Base-by-base conservation (phyloP, 2,113 vertebrate genomes). In the Scytalopus superciliaris region DNA sequence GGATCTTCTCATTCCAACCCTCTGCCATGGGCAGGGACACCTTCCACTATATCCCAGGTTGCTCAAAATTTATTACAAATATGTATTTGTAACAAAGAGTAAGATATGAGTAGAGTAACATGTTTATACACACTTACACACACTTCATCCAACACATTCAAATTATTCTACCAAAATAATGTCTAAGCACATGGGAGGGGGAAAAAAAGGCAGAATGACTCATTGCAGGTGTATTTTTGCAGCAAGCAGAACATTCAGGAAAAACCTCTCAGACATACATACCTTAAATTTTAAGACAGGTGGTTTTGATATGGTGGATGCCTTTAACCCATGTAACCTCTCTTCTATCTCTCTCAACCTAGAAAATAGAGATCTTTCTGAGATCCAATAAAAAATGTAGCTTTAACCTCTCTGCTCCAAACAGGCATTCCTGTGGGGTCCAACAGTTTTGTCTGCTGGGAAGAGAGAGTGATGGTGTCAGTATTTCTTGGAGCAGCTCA, bases 261-360 rank as follows among this genome's bases (percentile, higher is more conserved):
- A 79, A 89, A 93, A 69, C 55, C 75, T 55, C 78, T 60, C 3
- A 4, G 73, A 40, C 28, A 47, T 93, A 93, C 96, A 83, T 97
- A 99, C 99, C 98, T 99, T 99, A 97, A 99, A 99, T 98, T 98
- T 99, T 96, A 99, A 98, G 96, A 98, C 98, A 96, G 99, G 99
- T 62, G 98, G 97, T 72, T 99, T 98, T 79, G 98, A 97, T 55
- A 98, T 75, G 94, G 98, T 98, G 23, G 98, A 98, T 47, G 98
- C 96, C 87, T 99, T 99, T 64, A 99, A 96, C 55, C 97, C 98
- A 57, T 98, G 97, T 19, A 99, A 98, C 50, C 98, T 98, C 93
- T 99, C 98, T 98, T 99, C 99, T 96, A 99, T 97, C 83, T 99
- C 98, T 97, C 87, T 98, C 96, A 99, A 97, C 96, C 99, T 99